Evolutionary conservation across 2,113 vertebrate genomes (phyloP).

Genomic region (Stegostoma tigrinum): DNA sequence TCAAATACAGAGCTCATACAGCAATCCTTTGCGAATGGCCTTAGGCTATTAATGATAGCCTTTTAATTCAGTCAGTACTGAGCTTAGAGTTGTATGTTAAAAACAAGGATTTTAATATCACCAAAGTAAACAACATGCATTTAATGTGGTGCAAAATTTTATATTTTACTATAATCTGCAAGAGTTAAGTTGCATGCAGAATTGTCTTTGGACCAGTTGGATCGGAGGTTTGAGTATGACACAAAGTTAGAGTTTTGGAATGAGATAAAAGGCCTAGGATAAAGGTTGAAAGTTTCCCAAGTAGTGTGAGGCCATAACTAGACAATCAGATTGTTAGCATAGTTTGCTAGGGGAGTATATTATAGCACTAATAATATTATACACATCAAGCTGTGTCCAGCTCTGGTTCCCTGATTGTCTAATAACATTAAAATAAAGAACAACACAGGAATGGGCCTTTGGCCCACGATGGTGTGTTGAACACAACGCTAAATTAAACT

Average conservation of each 20-base stretch:
- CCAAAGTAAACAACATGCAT: background rate
- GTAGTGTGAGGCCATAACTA: background rate
- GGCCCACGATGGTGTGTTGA: too few relatives aligned
- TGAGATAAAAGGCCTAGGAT: background rate
- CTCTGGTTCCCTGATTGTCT: background rate
- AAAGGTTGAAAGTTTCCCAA: background rate
- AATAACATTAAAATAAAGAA: too few relatives aligned
- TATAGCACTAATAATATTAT: background rate
- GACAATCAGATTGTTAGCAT: background rate
- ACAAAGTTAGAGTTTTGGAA: background rate
- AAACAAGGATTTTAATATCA: background rate
- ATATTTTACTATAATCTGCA: slow-evolving; percentile 5
- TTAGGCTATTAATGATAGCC: background rate
- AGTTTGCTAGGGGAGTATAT: background rate
- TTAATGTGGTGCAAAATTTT: background rate
- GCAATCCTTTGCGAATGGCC: background rate
- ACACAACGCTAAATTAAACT: too few relatives aligned
- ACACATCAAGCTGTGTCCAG: background rate
- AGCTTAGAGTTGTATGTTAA: background rate
- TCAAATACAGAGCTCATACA: background rate
- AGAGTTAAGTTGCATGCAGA: background rate
- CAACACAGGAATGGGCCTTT: too few relatives aligned
- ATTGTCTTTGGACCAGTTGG: background rate
- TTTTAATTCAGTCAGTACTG: background rate
- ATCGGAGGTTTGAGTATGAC: background rate